Evolutionary conservation across 2,113 vertebrate species (phyloP).

Genomic region (Cephalopterus ornatus): DNA sequence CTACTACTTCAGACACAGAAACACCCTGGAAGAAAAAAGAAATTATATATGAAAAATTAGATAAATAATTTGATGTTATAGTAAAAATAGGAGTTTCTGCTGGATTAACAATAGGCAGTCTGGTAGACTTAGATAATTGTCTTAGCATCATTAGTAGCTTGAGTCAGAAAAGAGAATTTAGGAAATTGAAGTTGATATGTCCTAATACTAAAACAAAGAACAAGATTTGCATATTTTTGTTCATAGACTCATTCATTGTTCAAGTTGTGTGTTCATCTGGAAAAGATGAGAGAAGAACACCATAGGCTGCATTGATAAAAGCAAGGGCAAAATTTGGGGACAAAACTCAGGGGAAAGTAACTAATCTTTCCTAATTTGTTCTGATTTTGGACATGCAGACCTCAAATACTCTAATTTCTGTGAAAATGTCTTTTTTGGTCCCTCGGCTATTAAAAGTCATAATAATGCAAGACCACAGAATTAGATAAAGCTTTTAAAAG

Average conservation of each 20-base stretch:
- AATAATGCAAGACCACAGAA: neutral
- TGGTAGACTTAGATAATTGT: conserved; percentile 33
- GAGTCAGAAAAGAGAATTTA: conserved; percentile 34
- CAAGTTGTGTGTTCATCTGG: neutral
- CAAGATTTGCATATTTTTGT: conserved; percentile 38
- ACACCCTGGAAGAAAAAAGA: neutral
- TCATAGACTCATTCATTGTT: conserved; percentile 30
- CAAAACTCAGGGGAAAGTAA: neutral
- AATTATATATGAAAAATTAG: neutral
- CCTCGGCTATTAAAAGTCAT: neutral
- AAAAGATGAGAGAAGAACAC: neutral
- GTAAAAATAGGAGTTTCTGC: neutral
- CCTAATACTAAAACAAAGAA: conserved; percentile 39
- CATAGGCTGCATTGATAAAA: neutral
- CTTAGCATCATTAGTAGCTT: conserved; percentile 28
- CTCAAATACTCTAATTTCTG: neutral
- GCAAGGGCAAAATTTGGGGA: conserved; percentile 10
- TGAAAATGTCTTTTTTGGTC: neutral
- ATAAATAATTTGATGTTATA: conserved; percentile 12
- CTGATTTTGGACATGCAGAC: neutral
- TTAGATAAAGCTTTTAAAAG: neutral
- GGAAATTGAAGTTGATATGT: conserved; percentile 34
- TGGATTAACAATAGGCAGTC: neutral
- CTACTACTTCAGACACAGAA: neutral
- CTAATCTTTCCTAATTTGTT: conserved; percentile 29